These are phyloP conservation scores for Pelodiscus sinensis DNA, from an alignment of 2,113 vertebrate species.

Conservation along the genomic window DNA sequence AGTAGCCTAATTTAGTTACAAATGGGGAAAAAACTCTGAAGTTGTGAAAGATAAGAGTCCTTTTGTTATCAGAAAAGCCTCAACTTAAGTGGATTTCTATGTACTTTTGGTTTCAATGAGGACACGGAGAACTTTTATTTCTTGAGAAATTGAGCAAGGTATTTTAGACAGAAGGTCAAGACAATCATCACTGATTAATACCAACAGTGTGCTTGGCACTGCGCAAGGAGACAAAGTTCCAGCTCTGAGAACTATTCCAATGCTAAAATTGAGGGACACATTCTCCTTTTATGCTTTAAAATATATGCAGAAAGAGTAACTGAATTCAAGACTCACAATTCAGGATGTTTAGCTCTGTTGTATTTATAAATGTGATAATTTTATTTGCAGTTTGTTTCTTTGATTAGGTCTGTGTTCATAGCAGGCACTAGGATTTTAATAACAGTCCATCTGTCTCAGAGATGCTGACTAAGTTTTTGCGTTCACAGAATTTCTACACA, in stretches of 20 bases:
- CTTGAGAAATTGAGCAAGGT: background rate
- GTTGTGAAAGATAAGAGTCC: background rate
- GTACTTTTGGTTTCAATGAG: background rate
- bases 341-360: background rate
- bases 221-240: background rate
- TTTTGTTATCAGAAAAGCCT: background rate
- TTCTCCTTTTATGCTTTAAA: background rate
- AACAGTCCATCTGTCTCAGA: conserved; percentile 40
- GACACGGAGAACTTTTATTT: background rate
- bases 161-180: background rate
- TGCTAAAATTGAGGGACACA: background rate
- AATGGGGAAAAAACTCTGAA: background rate
- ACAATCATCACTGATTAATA: conserved; percentile 28
- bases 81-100: background rate
- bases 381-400: conserved; percentile 14
- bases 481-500: conserved; percentile 18
- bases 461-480: conserved; percentile 28
- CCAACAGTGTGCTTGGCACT: background rate
- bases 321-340: background rate
- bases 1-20: background rate
- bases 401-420: conserved; percentile 15
- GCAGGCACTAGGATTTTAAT: conserved; percentile 27
- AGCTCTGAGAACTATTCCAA: background rate
- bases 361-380: conserved; percentile 20
- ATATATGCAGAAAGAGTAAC: background rate